phyloP scores from a whole-genome alignment of 2,888 invertebrate species.

The Caenorhabditis wallacei region DNA sequence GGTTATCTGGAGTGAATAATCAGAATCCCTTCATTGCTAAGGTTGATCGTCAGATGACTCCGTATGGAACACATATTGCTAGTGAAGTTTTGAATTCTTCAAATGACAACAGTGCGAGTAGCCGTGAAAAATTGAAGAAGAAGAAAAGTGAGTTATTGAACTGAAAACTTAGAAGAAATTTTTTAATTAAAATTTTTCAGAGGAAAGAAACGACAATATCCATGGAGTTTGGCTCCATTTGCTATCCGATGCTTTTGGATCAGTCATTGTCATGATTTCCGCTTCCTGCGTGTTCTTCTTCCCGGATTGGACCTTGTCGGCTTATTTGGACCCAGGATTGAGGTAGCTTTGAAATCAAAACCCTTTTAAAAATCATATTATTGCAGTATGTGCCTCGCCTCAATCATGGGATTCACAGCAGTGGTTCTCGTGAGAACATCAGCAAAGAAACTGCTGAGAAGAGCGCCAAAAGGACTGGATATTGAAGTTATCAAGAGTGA shows the following conservation, averaged over 20 bases:
- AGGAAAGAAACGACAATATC: constrained; percentile 95
- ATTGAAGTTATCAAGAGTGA: constrained; percentile 83
- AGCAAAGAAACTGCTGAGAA: constrained; percentile 94
- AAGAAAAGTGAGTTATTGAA: constrained; percentile 50
- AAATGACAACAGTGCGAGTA: not conserved
- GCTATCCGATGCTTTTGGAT: constrained; percentile 96
- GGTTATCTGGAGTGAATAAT: constrained; percentile 33
- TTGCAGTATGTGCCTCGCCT: constrained; percentile 66
- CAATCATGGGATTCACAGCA: constrained; percentile 71
- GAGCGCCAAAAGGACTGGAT: constrained; percentile 98
- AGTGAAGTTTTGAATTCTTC: constrained; percentile 41
- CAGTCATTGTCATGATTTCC: constrained; percentile 92
- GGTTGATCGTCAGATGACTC: constrained; percentile 41
- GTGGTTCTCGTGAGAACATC: constrained; percentile 89
- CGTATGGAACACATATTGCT: constrained; percentile 48
- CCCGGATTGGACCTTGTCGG: constrained; percentile 85
- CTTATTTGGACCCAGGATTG: constrained; percentile 95
- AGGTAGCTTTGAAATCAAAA: constrained; percentile 80
- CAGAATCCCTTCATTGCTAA: constrained; percentile 37
- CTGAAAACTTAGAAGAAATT: not conserved
- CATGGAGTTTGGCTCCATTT: constrained; percentile 99
- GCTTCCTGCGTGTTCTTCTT: constrained; percentile 87
- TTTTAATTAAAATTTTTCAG: constrained; percentile 46
- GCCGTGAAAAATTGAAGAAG: constrained; percentile 1
- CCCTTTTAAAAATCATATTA: not conserved